phyloP scores from a whole-genome alignment of 37 sponge, comb jelly and placozoan genomes.

The Ianthella basta region DNA sequence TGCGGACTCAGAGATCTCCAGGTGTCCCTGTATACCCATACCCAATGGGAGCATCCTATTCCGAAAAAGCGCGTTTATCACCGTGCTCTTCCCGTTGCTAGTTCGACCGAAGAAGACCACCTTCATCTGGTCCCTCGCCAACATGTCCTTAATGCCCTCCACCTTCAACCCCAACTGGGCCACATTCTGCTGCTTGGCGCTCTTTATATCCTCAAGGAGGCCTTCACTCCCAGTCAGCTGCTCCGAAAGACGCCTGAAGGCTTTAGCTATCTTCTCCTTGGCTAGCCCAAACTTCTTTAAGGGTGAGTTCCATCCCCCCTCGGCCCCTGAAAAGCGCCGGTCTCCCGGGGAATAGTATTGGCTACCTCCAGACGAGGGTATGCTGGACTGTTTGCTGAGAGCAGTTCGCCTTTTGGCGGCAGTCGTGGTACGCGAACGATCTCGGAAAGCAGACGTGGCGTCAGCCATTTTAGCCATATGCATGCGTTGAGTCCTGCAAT shows the following conservation, averaged over 20 bases:
- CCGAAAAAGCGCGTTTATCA: too few species aligned
- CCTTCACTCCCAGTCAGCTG: conserved; percentile 46
- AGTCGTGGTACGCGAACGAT: background rate
- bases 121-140: too few species aligned
- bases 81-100: too few species aligned
- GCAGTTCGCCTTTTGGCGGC: conserved; percentile 15
- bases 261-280: conserved; percentile 54
- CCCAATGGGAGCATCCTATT: too few species aligned
- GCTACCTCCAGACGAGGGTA: background rate
- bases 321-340: conserved; percentile 10
- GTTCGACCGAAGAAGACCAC: too few species aligned
- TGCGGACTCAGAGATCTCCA: too few species aligned
- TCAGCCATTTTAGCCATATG: conserved; percentile 21
- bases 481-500: too few species aligned
- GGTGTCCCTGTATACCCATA: too few species aligned
- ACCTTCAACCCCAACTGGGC: conserved; percentile 41
- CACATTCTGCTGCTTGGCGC: conserved; percentile 5
- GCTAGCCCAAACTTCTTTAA: conserved; percentile 75
- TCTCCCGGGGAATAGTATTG: conserved; percentile 27
- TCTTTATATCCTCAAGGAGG: conserved; percentile 35
- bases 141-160: background rate
- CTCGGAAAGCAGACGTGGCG: background rate
- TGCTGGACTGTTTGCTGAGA: background rate
- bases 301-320: conserved; percentile 35
- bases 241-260: conserved; percentile 47